phyloP scores from a whole-genome alignment of 2,888 invertebrate genomes.

The Platypus cylindrus region DNA sequence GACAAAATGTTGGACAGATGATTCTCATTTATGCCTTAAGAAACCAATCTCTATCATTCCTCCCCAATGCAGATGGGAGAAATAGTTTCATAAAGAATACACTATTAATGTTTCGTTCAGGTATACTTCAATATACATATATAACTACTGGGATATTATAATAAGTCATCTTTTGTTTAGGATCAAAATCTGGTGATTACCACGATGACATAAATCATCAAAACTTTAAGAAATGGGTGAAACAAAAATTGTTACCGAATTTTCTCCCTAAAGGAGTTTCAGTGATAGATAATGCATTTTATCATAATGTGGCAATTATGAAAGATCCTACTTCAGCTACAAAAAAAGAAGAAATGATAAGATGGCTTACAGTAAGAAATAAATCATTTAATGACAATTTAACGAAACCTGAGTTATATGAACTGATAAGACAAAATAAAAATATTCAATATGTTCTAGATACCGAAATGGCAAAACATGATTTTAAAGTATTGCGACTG shows the following conservation, averaged over 20 bases:
- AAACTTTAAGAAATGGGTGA: slow-evolving; percentile 13
- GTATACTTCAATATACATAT: slow-evolving; percentile 4
- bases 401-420: slow-evolving; percentile 12
- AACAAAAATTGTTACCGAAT: slow-evolving; percentile 14
- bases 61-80: slow-evolving; percentile 12
- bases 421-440: slow-evolving; percentile 8
- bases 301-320: slow-evolving; percentile 9
- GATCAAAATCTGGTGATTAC: slow-evolving; percentile 9
- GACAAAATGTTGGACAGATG: slow-evolving; percentile 19
- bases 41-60: slow-evolving; percentile 18
- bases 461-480: too few species aligned
- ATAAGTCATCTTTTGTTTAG: too few species aligned
- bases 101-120: slow-evolving; percentile 13
- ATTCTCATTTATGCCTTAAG: slow-evolving; percentile 10
- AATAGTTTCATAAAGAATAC: slow-evolving; percentile 10
- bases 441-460: not conserved
- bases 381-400: slow-evolving; percentile 8
- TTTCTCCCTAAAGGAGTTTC: slow-evolving; percentile 16
- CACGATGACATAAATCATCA: slow-evolving; percentile 12
- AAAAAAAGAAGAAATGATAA: slow-evolving; percentile 10
- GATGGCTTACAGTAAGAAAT: slow-evolving; percentile 8
- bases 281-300: slow-evolving; percentile 18
- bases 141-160: not conserved
- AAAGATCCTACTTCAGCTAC: slow-evolving; percentile 6
- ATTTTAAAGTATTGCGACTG: too few species aligned